Base-by-base conservation (phyloP, 92 coral and sea anemone species). In the Epizoanthus stellaris region DNA sequence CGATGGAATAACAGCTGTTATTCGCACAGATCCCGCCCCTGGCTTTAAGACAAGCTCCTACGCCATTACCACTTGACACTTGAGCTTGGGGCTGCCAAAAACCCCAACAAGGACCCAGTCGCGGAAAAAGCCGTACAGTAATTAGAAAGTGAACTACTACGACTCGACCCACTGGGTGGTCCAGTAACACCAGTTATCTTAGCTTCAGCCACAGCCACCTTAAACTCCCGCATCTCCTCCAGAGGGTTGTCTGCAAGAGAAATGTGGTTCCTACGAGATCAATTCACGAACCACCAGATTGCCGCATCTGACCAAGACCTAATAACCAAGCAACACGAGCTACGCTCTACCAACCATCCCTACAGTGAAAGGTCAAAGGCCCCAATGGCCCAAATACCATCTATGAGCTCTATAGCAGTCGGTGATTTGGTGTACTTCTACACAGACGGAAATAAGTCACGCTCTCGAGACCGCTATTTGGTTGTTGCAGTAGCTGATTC, bases 351-450 rank as follows among this genome's bases (percentile, higher is more conserved):
- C 9, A 79, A 79, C 49, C 83, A 79, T 40, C 83, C 83, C 2
- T 9, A 61, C 56, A 79, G 83, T 9, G 71, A 30, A 60, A 19
- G 63, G 2, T 79, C 83, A 10, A 58, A 77, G 68, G 70, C 6
- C 3, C 70, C 83, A n/a, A 12, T 1, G 2, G 25, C 71, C 21
- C 4, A 15, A 6, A 9, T 0, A 0, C 43, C 47, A 13, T 3
- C 84, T 40, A 36, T 54, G 13, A 21, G 49, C 2, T 16, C 11
- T 6, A 21, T 79, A 11, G 72, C 12, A 30, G 84, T 79, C 6
- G 84, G 84, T 42, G 68, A 60, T 58, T 40, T 79, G 60, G 80
- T 75, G 8, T 77, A 77, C 30, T 71, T 77, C 20, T 49, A 77
- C 45, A 60, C 40, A 3, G 71, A 77, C 30, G 34, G 53, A 3